phyloP scores from a whole-genome alignment of 2,113 vertebrate species.

The Carettochelys insculpta region DNA sequence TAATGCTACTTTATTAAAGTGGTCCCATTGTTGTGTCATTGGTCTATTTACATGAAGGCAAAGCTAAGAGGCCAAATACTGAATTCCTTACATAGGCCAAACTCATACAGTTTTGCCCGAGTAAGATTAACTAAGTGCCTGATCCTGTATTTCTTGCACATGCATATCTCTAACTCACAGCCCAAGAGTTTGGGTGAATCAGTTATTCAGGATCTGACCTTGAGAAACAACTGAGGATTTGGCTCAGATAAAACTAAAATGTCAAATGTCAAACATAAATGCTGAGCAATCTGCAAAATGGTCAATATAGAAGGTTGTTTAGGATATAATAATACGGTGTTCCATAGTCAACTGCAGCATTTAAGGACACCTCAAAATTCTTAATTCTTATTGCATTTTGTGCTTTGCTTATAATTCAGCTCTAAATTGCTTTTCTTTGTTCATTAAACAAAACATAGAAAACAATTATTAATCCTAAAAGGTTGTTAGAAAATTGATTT shows the following conservation, averaged over 20 bases:
- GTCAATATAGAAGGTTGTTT: constrained; percentile 55
- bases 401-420: constrained; percentile 50
- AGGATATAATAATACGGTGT: constrained; percentile 40
- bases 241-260: constrained; percentile 59
- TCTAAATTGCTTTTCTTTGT: constrained; percentile 21
- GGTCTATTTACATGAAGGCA: constrained; percentile 60
- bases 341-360: constrained; percentile 65
- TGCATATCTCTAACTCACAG: background rate
- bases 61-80: constrained; percentile 40
- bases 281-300: constrained; percentile 31
- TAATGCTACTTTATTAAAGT: background rate
- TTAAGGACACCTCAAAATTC: constrained; percentile 62
- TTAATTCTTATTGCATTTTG: constrained; percentile 57
- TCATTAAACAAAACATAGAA: constrained; percentile 57
- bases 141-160: background rate
- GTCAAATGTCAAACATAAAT: constrained; percentile 50
- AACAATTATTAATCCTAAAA: constrained; percentile 44
- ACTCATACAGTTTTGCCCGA: background rate
- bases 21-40: constrained; percentile 26
- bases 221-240: constrained; percentile 44
- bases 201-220: background rate
- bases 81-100: constrained; percentile 20
- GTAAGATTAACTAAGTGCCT: background rate
- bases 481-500: constrained; percentile 59
- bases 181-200: background rate